Evolutionary conservation across 2,113 vertebrate species (phyloP).

Genomic region (Rafetus swinhoei): DNA sequence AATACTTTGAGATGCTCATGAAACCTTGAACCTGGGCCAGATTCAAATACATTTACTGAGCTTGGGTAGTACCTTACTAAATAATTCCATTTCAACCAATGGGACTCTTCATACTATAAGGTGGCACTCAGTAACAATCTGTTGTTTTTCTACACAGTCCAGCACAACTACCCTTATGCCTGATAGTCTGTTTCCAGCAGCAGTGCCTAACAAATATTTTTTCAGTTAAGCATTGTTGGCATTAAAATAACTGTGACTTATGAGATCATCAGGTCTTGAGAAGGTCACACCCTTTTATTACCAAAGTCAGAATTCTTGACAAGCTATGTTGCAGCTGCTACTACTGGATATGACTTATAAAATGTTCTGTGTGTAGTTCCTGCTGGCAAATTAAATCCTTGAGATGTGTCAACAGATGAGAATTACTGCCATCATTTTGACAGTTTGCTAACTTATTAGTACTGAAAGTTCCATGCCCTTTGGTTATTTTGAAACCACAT

Average conservation of each 20-base stretch:
- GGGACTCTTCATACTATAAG: not conserved
- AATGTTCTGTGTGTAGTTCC: not conserved
- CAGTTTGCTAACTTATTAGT: not conserved
- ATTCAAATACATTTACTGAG: no score
- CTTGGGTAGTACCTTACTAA: not conserved
- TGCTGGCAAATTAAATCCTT: conserved; percentile 5
- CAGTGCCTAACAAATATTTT: conserved; percentile 16
- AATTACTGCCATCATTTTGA: not conserved
- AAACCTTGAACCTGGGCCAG: not conserved
- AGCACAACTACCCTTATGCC: rapidly evolving
- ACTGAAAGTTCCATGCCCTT: not conserved
- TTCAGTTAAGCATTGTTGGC: not conserved
- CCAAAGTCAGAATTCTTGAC: not conserved
- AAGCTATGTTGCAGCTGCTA: not conserved
- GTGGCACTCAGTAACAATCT: not conserved
- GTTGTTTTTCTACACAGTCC: not conserved
- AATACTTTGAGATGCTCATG: not conserved
- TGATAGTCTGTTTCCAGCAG: not conserved
- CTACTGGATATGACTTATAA: conserved; percentile 2
- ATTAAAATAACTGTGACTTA: conserved; percentile 16
- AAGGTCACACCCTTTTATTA: not conserved
- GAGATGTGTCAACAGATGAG: not conserved
- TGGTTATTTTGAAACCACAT: not conserved
- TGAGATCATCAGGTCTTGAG: not conserved
- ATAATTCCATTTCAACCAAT: not conserved